These are phyloP conservation scores for Anoplopoma fimbria DNA, from an alignment of 2,113 vertebrate genomes.

Conservation along the genomic window DNA sequence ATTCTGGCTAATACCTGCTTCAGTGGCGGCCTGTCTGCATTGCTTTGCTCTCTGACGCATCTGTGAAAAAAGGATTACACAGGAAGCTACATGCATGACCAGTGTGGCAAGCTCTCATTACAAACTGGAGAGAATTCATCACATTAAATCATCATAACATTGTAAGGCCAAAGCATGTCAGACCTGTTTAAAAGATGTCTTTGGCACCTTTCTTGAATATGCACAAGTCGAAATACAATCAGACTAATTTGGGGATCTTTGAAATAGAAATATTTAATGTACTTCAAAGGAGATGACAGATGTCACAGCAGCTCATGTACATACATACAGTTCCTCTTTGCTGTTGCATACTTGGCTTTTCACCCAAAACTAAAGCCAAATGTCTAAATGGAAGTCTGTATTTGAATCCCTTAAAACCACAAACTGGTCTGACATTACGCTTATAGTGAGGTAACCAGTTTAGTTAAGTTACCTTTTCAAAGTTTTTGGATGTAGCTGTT, in stretches of 20 bases:
- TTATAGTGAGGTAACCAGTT: not conserved
- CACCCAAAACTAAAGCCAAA: no score
- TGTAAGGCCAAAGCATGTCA: not conserved
- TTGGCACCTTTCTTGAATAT: not conserved
- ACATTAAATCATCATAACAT: not conserved
- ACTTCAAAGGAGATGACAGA: not conserved
- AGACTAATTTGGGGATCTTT: not conserved
- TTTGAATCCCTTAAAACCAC: not conserved
- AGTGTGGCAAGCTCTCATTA: not conserved
- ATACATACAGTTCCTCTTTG: conserved; percentile 4
- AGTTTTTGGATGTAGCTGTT: conserved; percentile 81
- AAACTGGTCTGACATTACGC: not conserved
- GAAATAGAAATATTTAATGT: not conserved
- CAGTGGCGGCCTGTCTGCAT: conserved; percentile 85
- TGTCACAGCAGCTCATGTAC: not conserved
- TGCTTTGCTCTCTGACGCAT: conserved; percentile 89
- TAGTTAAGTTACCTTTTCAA: conserved; percentile 87
- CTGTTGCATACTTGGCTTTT: not conserved
- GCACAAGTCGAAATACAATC: not conserved
- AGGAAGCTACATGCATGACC: not conserved
- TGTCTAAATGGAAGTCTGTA: not conserved
- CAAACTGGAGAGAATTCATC: not conserved
- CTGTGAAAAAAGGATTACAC: conserved; percentile 73
- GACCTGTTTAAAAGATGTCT: not conserved
- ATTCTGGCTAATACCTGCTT: conserved; percentile 86